phyloP scores from a whole-genome alignment of 1,140 invertebrate genomes.

The Apocrypta bakeri region DNA sequence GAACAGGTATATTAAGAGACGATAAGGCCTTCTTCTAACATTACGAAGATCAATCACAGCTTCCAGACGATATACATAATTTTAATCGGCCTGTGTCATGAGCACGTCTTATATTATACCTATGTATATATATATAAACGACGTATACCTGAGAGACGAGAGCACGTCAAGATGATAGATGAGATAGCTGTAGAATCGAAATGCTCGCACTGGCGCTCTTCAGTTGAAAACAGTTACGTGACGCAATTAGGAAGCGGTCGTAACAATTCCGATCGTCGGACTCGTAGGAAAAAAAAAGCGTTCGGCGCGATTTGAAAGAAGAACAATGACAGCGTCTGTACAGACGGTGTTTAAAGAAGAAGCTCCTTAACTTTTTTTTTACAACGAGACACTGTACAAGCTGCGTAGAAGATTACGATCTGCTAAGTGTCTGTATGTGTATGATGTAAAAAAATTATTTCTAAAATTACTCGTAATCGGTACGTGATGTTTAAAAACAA shows the following conservation, averaged over 20 bases:
- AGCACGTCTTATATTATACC: background rate
- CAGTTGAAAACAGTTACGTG: conserved; percentile 38
- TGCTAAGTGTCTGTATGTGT: no score
- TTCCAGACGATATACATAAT: background rate
- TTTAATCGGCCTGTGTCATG: background rate
- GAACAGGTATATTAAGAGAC: background rate
- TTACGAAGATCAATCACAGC: background rate
- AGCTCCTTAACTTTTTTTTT: background rate
- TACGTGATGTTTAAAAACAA: no score
- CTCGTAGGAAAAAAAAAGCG: background rate
- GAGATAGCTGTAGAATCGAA: conserved; percentile 15
- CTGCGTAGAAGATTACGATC: no score
- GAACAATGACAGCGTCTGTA: background rate
- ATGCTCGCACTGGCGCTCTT: background rate
- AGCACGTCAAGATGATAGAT: conserved; percentile 28
- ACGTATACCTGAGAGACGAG: conserved; percentile 1
- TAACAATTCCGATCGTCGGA: conserved; percentile 12
- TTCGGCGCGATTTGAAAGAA: background rate
- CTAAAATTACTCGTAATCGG: no score
- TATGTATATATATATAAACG: no score
- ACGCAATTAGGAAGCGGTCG: conserved; percentile 37
- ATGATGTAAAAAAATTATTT: no score
- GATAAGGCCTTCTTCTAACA: background rate
- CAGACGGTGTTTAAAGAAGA: background rate
- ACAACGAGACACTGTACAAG: no score